Evolutionary conservation across 2,888 invertebrate species (phyloP).

Genomic region (Xestia xanthographa): DNA sequence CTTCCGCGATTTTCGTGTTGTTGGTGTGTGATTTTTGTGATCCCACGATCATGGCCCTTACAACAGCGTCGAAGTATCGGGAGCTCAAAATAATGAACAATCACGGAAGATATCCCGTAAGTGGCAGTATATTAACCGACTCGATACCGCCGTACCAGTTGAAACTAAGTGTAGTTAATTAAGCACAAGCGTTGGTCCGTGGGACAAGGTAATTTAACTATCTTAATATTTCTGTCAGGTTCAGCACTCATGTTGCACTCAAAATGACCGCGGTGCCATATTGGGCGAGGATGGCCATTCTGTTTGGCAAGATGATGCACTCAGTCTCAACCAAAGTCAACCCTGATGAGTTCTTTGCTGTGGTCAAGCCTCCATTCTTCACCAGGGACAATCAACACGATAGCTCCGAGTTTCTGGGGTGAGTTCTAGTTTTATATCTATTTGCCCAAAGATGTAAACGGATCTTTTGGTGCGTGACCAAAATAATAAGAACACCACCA

Average conservation of each 20-base stretch:
- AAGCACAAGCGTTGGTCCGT: background rate
- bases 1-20: no score
- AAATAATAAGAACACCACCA: background rate
- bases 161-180: background rate
- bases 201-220: background rate
- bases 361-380: slow-evolving; percentile 95
- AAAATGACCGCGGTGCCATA: slow-evolving; percentile 89
- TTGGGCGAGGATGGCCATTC: slow-evolving; percentile 92
- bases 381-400: slow-evolving; percentile 95
- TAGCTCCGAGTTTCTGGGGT: slow-evolving; percentile 96
- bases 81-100: no score
- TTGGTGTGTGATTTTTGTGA: no score
- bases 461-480: background rate
- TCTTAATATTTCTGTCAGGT: slow-evolving; percentile 81
- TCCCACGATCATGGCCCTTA: no score
- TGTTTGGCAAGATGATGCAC: slow-evolving; percentile 94
- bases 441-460: background rate
- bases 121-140: background rate
- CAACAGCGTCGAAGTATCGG: no score
- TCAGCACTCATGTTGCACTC: slow-evolving; percentile 92
- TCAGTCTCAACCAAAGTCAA: slow-evolving; percentile 92
- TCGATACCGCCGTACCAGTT: background rate
- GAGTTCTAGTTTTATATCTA: slow-evolving; percentile 67
- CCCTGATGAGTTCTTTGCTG: slow-evolving; percentile 93
- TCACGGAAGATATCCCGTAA: no score